Base-by-base conservation (phyloP, 2,797 vertebrate genomes). In the Pangasius larnaudii region DNA sequence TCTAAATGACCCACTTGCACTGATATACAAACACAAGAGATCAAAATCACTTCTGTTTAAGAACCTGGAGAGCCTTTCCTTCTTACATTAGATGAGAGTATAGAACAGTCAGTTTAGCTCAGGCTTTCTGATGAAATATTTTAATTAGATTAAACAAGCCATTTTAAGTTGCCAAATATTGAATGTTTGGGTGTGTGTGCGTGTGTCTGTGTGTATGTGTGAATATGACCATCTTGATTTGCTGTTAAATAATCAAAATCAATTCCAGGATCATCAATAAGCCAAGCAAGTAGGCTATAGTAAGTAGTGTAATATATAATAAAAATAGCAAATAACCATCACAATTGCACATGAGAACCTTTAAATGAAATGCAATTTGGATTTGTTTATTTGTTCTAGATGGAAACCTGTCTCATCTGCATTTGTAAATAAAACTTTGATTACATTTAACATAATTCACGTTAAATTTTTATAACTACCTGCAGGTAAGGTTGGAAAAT, bases 11-110 rank as follows among this genome's bases (percentile, higher is more conserved):
- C 56, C 89, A 83, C 65, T 91, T 90, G 33, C 67, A 85, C 24
- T 72, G 33, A 72, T 86, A 89, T 24, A 92, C 85, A 89, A 86
- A 89, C 56, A 58, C 24, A 58, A 87, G 51, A 86, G 75, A 80
- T 86, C 84, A 74, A 80, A 85, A 85, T 78, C 83, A 46, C 2
- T 67, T 82, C 82, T 88, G 46, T 87, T 78, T 46, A 61, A 85
- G 80, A 80, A 78, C 33, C 27, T 30, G 59, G 46, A 46, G 71
- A 74, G 71, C 2, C 5, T 74, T 59, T 59, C 63, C 16, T 49
- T 39, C 36, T 42, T 22, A 33, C 19, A 49, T 53, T 14, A 14
- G 18, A 49, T 61, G 5, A 14, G 39, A 36, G 59, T 30, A 53
- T 33, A 30, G 27, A 16, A 77, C 74, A 18, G 46, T 16, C 27